A percentile compares a stretch with the other conserved stretches of the same genome.
Conservation (phyloP, 2,797 vertebrate species). For the Triplophysa yarkandensis region DNA sequence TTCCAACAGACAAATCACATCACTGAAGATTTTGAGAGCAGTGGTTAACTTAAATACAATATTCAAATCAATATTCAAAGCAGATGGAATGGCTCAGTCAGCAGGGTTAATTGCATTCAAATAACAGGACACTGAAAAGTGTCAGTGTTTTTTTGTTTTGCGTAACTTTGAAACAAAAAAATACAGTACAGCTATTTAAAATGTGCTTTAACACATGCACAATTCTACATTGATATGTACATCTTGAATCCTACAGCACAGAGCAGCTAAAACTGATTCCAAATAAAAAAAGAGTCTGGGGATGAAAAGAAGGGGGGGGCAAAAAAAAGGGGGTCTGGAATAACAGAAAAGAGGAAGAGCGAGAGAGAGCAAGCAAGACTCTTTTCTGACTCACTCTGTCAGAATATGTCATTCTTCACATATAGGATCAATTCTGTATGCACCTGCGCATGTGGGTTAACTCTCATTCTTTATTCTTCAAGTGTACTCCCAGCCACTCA, state of each 20-base stretch:
- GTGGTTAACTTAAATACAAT: neutral
- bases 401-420: constrained; percentile 10
- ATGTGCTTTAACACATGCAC: too few relatives aligned
- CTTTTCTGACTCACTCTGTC: constrained; percentile 7
- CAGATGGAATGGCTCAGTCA: neutral
- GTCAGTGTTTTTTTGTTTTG: neutral
- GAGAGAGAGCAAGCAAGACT: neutral
- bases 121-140: neutral
- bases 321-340: constrained; percentile 14
- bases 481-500: constrained; percentile 6
- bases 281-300: constrained; percentile 24
- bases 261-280: neutral
- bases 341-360: neutral
- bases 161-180: neutral
- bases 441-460: neutral
- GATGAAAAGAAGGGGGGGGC: neutral
- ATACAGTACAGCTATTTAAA: too few relatives aligned
- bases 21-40: constrained; percentile 2
- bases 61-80: neutral
- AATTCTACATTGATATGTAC: neutral
- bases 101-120: neutral
- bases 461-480: neutral
- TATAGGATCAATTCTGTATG: constrained; percentile 5
- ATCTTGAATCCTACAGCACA: neutral
- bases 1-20: neutral